Conservation (phyloP, 1,140 invertebrate species). For the Apis cerana region DNA sequence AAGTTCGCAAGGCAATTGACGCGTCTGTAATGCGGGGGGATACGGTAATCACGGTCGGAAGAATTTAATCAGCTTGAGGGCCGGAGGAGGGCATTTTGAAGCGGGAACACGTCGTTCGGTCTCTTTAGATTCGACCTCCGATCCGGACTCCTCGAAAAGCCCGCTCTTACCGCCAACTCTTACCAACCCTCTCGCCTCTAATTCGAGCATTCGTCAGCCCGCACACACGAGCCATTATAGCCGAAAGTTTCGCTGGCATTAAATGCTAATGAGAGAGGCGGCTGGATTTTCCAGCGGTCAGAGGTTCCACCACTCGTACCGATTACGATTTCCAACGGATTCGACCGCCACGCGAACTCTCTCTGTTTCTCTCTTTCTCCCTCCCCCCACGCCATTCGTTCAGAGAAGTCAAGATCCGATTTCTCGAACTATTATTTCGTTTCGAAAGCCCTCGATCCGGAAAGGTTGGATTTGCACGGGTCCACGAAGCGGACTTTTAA, state of each 20-base stretch:
- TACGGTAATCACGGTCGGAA: constrained; percentile 58
- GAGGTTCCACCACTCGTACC: constrained; percentile 64
- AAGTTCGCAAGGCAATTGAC: constrained; percentile 35
- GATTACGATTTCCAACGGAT: constrained; percentile 69
- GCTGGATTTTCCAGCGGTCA: constrained; percentile 71
- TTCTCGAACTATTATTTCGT: constrained; percentile 67
- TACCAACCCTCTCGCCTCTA: constrained; percentile 56
- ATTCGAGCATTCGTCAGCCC: constrained; percentile 68
- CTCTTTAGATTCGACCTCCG: constrained; percentile 48
- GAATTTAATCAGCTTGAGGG: constrained; percentile 65
- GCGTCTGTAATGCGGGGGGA: constrained; percentile 22
- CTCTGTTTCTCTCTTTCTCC: neutral
- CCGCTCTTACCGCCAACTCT: constrained; percentile 52
- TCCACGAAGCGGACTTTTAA: constrained; percentile 49
- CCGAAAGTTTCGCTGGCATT: constrained; percentile 71
- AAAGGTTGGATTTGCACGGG: constrained; percentile 51
- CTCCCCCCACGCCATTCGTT: neutral
- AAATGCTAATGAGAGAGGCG: constrained; percentile 71
- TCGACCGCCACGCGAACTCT: constrained; percentile 49
- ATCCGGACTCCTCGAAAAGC: constrained; percentile 47
- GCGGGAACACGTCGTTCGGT: constrained; percentile 52
- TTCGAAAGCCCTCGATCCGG: constrained; percentile 32
- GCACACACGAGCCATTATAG: constrained; percentile 69
- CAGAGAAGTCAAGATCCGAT: constrained; percentile 42
- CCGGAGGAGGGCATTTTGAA: constrained; percentile 50